A percentile compares a stretch with the other conserved stretches of the same genome.
phyloP scores from a whole-genome alignment of 2,888 invertebrate genomes.

The Mimas tiliae region DNA sequence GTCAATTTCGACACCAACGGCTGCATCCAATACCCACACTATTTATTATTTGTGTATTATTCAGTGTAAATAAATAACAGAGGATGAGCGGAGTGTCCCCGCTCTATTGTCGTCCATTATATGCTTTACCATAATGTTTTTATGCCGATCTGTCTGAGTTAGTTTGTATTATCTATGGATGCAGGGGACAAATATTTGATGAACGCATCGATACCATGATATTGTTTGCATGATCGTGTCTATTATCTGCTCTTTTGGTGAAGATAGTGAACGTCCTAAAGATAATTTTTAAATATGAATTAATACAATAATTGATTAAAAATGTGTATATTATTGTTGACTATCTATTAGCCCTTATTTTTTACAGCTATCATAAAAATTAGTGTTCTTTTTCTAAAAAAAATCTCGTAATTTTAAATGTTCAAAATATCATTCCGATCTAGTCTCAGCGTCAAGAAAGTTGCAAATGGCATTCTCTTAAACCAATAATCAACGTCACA shows the following conservation, averaged over 20 bases:
- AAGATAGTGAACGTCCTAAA: no score
- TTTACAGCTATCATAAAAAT: no score
- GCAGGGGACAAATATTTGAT: constrained; percentile 75
- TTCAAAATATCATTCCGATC: no score
- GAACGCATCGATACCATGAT: constrained; percentile 27
- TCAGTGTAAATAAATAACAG: constrained; percentile 77
- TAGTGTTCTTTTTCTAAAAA: no score
- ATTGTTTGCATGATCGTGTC: not conserved
- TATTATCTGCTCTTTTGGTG: constrained; percentile 13
- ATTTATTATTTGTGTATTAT: constrained; percentile 81
- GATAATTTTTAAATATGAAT: no score
- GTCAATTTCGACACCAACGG: constrained; percentile 79
- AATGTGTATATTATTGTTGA: no score
- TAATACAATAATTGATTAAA: no score
- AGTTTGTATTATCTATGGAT: constrained; percentile 67
- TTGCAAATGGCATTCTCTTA: no score
- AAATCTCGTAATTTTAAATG: no score
- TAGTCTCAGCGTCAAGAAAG: no score
- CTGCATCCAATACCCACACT: constrained; percentile 64
- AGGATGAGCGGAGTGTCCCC: constrained; percentile 63
- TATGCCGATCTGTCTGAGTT: constrained; percentile 59
- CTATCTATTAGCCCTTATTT: no score
- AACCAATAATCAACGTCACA: no score
- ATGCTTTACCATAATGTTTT: constrained; percentile 65
- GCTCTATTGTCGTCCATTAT: constrained; percentile 64